Evolutionary conservation across 1,140 invertebrate genomes (phyloP), one percentile per base, ranked within the genome.

Genomic region (Drosophila lacertosa): DNA sequence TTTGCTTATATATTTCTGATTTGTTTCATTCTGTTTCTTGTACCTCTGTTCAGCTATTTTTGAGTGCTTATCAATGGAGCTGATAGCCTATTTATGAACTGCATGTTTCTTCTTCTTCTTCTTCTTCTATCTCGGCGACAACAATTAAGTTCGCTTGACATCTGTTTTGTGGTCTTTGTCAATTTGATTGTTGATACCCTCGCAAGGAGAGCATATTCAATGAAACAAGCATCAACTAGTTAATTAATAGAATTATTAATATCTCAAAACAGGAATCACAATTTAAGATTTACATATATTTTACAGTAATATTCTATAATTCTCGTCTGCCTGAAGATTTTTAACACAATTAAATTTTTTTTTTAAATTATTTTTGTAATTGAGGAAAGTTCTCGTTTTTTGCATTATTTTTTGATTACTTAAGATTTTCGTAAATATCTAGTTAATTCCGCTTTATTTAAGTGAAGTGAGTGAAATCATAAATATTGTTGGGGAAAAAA

Each of bases 41-140:
- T 4, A 35, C n/a, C 1, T 47, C 10, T 29, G 24, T 48, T 48
- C 24, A 13, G n/a, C 45, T 16, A 48, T 48, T 48, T 10, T 29
- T 29, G 9, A 4, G 9, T 6, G 37, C 54, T 71, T 71, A 67
- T 71, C 53, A 39, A 13, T 18, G 32, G 26, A 57, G 18, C 55
- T 60, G 64, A 67, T 67, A 67, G 40, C 26, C 24, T 35, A 33
- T 33, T 6, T 16, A 16, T 40, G n/a, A 26, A 3, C 4, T 26
- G 24, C 24, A 6, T 20, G 9, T 24, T n/a, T n/a, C n/a, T n/a
- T n/a, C n/a, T n/a, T n/a, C n/a, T n/a, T n/a, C n/a, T n/a, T 10
- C 13, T 6, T 13, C 11, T n/a, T 10, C 33, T 35, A 35, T 35
- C 33, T 35, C 33, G n/a, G 1, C 4, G 4, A 13, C n/a, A 26